Evolutionary conservation across 2,888 invertebrate genomes (phyloP).

Genomic region (Drosophila nr. fundita): DNA sequence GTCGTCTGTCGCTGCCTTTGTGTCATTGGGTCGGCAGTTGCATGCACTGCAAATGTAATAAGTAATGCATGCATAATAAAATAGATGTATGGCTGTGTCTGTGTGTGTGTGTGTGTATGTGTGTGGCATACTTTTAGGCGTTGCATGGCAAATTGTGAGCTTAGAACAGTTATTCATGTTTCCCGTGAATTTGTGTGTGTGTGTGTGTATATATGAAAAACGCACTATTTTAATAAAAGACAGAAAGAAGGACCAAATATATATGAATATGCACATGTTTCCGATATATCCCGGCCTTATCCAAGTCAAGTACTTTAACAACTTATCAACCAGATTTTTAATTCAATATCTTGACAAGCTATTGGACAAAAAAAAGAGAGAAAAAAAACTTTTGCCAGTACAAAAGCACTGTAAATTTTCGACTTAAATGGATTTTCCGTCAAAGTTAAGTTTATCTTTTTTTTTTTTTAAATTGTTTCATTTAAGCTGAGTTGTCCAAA

Average conservation of each 20-base stretch:
- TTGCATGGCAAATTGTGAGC: slow-evolving; percentile 49
- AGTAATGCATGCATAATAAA: slow-evolving; percentile 63
- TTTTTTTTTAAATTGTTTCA: no score
- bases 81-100: slow-evolving; percentile 27
- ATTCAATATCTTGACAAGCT: no score
- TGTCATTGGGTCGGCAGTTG: slow-evolving; percentile 29
- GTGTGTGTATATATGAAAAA: slow-evolving; percentile 1
- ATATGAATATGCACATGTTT: background rate
- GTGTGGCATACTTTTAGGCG: slow-evolving; percentile 50
- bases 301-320: background rate
- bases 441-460: no score
- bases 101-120: slow-evolving; percentile 20
- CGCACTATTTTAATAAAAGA: background rate
- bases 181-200: slow-evolving; percentile 9
- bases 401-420: no score
- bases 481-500: no score
- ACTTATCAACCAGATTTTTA: background rate
- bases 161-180: slow-evolving; percentile 47
- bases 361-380: no score
- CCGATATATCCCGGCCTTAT: background rate
- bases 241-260: background rate
- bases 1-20: background rate
- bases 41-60: slow-evolving; percentile 54
- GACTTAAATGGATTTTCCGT: no score
- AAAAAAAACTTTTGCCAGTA: no score